Evolutionary conservation across 2,888 invertebrate genomes (phyloP).

Genomic region (Ophion ellenae): DNA sequence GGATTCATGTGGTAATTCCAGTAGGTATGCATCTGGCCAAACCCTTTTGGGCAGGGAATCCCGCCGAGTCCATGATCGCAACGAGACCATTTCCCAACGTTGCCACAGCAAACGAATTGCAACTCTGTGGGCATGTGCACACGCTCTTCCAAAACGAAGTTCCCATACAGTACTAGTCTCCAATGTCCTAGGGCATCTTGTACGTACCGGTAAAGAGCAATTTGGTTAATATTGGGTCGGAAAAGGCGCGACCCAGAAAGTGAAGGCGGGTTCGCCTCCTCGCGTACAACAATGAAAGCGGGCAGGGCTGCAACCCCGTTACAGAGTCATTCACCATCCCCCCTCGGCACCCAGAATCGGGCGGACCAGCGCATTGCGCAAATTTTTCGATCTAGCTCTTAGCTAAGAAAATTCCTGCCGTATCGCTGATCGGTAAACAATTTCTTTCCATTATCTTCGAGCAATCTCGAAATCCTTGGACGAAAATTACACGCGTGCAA

Average conservation of each 20-base stretch:
- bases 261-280: conserved; percentile 43
- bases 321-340: conserved; percentile 27
- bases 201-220: conserved; percentile 37
- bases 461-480: background rate
- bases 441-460: background rate
- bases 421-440: background rate
- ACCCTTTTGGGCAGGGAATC: too few species aligned
- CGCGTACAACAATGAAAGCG: conserved; percentile 20
- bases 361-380: conserved; percentile 65
- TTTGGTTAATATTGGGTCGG: conserved; percentile 62
- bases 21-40: too few species aligned
- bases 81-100: background rate
- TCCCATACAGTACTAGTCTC: background rate
- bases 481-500: background rate
- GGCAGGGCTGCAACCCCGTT: conserved; percentile 33
- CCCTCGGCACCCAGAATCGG: conserved; percentile 13
- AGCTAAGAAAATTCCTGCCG: background rate
- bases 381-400: conserved; percentile 40
- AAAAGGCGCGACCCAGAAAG: conserved; percentile 64
- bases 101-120: background rate
- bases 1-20: too few species aligned
- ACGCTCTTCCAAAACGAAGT: background rate
- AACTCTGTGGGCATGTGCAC: background rate
- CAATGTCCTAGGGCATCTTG: conserved; percentile 7
- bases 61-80: background rate